These are phyloP conservation scores for Silurus glanis DNA, from an alignment of 2,113 vertebrate species.

Conservation along the genomic window DNA sequence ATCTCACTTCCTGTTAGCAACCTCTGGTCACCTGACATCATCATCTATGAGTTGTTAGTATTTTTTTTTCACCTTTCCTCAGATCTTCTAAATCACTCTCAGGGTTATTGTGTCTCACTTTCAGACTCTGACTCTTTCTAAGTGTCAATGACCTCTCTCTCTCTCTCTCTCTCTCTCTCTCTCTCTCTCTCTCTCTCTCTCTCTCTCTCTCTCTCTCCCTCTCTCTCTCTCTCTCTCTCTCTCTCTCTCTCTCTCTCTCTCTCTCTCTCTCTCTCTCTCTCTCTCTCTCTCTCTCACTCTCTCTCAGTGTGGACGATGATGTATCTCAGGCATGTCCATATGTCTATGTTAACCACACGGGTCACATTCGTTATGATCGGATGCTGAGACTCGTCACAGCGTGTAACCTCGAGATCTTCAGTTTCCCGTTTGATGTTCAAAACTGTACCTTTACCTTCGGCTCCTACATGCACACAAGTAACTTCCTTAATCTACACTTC, in stretches of 20 bases:
- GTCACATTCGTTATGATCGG: constrained; percentile 74
- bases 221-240: neutral
- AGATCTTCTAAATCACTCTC: neutral
- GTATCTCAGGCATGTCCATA: constrained; percentile 75
- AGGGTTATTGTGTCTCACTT: neutral
- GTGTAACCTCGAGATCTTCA: constrained; percentile 82
- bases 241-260: no score
- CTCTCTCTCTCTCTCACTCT: constrained; percentile 4
- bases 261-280: neutral
- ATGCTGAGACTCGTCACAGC: constrained; percentile 77
- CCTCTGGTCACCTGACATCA: constrained; percentile 80
- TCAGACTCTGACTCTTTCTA: neutral
- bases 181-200: neutral
- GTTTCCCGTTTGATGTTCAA: constrained; percentile 81
- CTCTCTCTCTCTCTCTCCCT: constrained; percentile 9
- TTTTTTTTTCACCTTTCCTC: neutral
- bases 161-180: neutral
- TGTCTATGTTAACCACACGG: constrained; percentile 77
- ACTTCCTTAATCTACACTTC: constrained; percentile 31
- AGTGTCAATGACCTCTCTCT: neutral
- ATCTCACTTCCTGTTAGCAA: constrained; percentile 74
- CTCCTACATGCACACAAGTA: constrained; percentile 82
- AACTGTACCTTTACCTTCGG: constrained; percentile 80
- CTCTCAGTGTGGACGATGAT: constrained; percentile 73
- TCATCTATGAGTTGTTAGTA: constrained; percentile 78